These are phyloP conservation scores for Ciconia stormi DNA, from an alignment of 2,113 vertebrate genomes.

Conservation along the genomic window DNA sequence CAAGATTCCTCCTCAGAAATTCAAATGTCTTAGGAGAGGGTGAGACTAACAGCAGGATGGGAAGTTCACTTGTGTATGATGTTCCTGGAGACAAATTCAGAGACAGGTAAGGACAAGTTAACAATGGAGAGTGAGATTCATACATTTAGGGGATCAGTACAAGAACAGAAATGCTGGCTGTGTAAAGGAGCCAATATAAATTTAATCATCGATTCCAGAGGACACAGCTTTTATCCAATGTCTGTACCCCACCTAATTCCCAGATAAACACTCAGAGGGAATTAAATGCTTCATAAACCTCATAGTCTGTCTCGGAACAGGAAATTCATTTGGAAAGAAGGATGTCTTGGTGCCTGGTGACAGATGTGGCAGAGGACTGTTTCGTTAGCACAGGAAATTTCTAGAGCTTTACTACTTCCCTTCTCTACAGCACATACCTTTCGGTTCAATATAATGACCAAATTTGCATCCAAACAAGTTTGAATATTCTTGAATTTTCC, in stretches of 20 bases:
- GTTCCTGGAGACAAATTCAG: background rate
- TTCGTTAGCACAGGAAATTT: background rate
- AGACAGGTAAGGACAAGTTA: background rate
- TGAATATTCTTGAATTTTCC: constrained; percentile 52
- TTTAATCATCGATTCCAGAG: background rate
- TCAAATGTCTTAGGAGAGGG: background rate
- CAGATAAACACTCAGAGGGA: background rate
- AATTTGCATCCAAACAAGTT: constrained; percentile 65
- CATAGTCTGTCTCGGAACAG: background rate
- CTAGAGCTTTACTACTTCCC: background rate
- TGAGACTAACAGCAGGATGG: background rate
- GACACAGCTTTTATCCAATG: background rate
- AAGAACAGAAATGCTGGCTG: background rate
- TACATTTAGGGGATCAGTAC: background rate
- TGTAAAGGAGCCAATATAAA: background rate
- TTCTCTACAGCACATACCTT: background rate
- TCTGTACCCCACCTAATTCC: background rate
- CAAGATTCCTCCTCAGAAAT: background rate
- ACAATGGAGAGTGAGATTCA: background rate
- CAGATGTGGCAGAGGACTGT: background rate
- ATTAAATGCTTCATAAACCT: background rate
- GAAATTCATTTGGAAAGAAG: background rate
- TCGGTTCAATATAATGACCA: background rate
- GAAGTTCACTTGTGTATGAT: background rate
- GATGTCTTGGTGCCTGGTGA: background rate